Evolutionary conservation across 2,888 invertebrate genomes (phyloP), one percentile per base, ranked within the genome.

Genomic region (Coremacera marginata): DNA sequence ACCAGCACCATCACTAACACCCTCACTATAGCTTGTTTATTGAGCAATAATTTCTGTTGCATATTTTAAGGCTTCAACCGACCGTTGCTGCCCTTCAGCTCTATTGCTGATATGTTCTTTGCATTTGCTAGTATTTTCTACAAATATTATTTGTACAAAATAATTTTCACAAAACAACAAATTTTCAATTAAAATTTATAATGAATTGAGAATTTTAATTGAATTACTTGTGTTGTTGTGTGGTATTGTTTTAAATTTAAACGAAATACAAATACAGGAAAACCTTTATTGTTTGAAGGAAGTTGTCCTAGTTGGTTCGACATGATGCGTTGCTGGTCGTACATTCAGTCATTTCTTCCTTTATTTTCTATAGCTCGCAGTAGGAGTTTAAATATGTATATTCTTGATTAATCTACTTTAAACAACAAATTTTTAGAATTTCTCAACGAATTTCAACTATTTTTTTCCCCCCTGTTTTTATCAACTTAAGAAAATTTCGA

Each of bases 101-200:
- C n/a, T 34, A 2, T 27, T 68, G 51, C 51, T 34, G 34, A 5
- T 65, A 5, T 44, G 44, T 22, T 5, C 9, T 57, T 2, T 25
- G 60, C n/a, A n/a, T 27, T 63, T 44, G 44, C 44, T 44, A 44
- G 44, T 44, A 44, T 44, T n/a, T 51, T 7, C 11, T 14, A 16
- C 16, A 51, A 68, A 51, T 51, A 51, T 68, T 25, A 68, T 68
- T 68, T 68, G 51, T 27, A 27, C 51, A 51, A 68, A 68, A 49
- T 51, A 67, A 19, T 65, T 11, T 65, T 37, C 19, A 19, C 22
- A 34, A 68, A 27, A 68, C 49, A 27, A 27, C 27, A n/a, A 27
- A 49, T 2, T 22, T 68, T 68, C 51, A 51, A 51, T 68, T 68
- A 51, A 68, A 49, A 68, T 68, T 68, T 49, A 51, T 51, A 68